Evolutionary conservation across 2,113 vertebrate species (phyloP), one percentile per base, ranked within the genome.

Genomic region (Leptobrachium leishanense): DNA sequence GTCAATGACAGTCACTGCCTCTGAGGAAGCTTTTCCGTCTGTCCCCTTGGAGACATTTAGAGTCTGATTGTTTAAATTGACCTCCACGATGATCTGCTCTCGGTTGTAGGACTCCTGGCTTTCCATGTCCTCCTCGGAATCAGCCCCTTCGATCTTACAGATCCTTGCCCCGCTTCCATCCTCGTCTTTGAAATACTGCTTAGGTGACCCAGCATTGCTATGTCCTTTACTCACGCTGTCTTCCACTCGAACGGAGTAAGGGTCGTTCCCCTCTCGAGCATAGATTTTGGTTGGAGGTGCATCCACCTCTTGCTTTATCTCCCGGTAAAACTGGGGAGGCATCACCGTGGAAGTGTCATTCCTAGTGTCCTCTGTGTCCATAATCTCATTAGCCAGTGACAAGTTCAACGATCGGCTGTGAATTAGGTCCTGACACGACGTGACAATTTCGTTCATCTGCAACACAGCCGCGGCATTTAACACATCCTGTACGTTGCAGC

Each of bases 41-140:
- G 77, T 91, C 20, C 96, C 96, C 42, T 96, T 98, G 46, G 96
- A 98, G 82, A 99, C 97, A 0, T 99, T 98, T 43, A 99, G 91
- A 0, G 97, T 99, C 89, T 99, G 97, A 88, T 98, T 99, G 90
- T 99, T 99, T 82, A 99, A 94, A 85, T 99, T 99, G 84, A 99
- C 97, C 89, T 99, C 97, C 68, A 99, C 97, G 0, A 99, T 99
- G 89, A 99, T 99, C 88, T 98, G 97, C 81, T 98, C 95, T 5
- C 92, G 83, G 83, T 91, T 95, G 85, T 94, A 96, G 0, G 94
- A 93, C 44, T 86, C 71, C 74, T 92, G 91, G 74, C 84, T 82
- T 2, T 93, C 93, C 1, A 92, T 71, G 6, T 87, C 87, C 75
- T 88, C 89, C 73, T 94, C 95, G 0, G 92, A 82, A 73, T 93